phyloP scores from a whole-genome alignment of 2,113 vertebrate species.

The Phalacrocorax carbo region DNA sequence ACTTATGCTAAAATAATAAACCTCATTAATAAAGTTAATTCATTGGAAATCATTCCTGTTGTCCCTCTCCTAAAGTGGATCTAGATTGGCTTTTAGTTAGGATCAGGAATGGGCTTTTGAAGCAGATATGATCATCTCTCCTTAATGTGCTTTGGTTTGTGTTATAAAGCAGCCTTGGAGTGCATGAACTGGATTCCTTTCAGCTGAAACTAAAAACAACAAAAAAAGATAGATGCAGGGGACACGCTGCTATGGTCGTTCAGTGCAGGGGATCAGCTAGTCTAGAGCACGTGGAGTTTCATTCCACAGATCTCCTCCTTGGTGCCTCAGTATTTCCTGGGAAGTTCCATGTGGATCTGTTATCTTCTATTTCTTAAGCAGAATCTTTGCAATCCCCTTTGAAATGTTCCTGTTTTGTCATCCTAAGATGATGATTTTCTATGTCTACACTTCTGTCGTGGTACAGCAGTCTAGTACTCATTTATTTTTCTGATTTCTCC shows the following conservation, averaged over 20 bases:
- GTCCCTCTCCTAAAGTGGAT: neutral
- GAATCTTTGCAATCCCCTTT: neutral
- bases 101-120: neutral
- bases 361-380: neutral
- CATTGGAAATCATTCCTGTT: neutral
- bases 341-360: neutral
- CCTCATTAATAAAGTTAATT: neutral
- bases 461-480: constrained; percentile 40
- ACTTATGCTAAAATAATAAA: neutral
- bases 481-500: constrained; percentile 58
- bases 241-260: neutral
- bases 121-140: neutral
- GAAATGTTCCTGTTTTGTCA: neutral
- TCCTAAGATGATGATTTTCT: neutral
- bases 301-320: neutral
- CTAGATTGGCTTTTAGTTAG: neutral
- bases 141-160: neutral
- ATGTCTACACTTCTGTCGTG: neutral
- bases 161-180: neutral
- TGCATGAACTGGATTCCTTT: neutral
- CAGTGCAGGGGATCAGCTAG: neutral
- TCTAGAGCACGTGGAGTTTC: accelerated
- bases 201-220: neutral
- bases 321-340: neutral
- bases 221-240: neutral